Conservation (phyloP, 2,888 invertebrate species). For the Hypselothyrea guttata region DNA sequence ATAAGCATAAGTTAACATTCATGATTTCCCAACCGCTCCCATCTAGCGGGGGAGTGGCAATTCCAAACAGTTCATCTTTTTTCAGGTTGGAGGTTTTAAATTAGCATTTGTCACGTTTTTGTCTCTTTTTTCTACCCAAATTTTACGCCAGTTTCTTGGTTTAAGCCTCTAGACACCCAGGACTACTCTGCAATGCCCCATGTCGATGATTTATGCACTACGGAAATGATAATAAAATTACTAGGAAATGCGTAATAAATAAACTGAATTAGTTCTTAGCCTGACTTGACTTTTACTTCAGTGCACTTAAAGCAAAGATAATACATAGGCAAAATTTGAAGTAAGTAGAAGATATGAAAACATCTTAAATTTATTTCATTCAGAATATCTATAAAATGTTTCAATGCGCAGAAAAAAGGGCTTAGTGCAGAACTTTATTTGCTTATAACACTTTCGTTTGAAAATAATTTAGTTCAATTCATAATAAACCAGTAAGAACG, state of each 20-base stretch:
- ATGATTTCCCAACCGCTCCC: constrained; percentile 49
- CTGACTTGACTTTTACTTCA: constrained; percentile 49
- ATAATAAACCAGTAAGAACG: too few relatives aligned
- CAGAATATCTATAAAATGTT: too few relatives aligned
- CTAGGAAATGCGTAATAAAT: constrained; percentile 73
- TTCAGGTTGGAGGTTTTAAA: constrained; percentile 68
- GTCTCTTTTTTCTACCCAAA: constrained; percentile 45
- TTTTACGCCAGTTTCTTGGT: constrained; percentile 69
- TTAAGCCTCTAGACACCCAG: constrained; percentile 34
- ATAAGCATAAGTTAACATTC: constrained; percentile 70
- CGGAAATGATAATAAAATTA: constrained; percentile 77
- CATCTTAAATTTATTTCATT: too few relatives aligned
- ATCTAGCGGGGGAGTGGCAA: constrained; percentile 1
- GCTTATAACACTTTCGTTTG: too few relatives aligned
- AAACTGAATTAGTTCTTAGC: constrained; percentile 65
- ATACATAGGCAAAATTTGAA: constrained; percentile 14
- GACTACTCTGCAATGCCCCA: constrained; percentile 38
- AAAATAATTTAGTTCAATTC: too few relatives aligned
- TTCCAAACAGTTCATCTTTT: constrained; percentile 12
- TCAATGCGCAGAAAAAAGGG: too few relatives aligned
- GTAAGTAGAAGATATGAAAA: too few relatives aligned
- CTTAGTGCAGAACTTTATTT: too few relatives aligned
- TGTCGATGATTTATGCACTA: constrained; percentile 68
- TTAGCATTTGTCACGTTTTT: constrained; percentile 78
- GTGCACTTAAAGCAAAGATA: constrained; percentile 30